phyloP scores from a whole-genome alignment of 2,113 vertebrate genomes.

The Atrichornis clamosus region DNA sequence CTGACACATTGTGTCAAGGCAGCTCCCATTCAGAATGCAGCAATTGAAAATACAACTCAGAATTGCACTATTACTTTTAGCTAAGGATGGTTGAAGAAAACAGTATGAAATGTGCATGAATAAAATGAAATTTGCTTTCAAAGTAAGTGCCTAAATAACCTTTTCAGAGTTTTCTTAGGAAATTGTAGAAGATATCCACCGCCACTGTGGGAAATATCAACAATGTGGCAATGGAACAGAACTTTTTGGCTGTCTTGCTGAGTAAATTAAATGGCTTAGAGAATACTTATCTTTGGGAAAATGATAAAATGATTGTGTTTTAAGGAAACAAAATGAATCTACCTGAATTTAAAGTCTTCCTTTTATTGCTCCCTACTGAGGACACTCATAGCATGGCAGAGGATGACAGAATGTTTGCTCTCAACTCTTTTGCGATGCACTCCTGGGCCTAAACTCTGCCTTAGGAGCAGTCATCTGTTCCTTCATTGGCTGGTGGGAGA shows the following conservation, averaged over 20 bases:
- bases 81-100: background rate
- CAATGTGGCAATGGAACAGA: background rate
- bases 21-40: background rate
- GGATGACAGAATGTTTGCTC: background rate
- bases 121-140: background rate
- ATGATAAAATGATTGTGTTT: background rate
- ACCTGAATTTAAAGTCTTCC: background rate
- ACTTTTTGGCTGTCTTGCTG: background rate
- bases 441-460: background rate
- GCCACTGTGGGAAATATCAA: background rate
- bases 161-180: background rate
- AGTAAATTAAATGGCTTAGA: background rate
- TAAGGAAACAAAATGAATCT: background rate
- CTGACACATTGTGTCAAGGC: background rate
- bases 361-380: background rate
- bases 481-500: background rate
- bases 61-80: background rate
- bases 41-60: background rate
- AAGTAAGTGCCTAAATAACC: background rate
- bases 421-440: background rate
- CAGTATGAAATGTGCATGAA: background rate
- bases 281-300: background rate
- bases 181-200: background rate
- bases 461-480: background rate
- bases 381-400: background rate